Conservation (phyloP, 1,140 invertebrate species). For the Piezodorus guildinii region DNA sequence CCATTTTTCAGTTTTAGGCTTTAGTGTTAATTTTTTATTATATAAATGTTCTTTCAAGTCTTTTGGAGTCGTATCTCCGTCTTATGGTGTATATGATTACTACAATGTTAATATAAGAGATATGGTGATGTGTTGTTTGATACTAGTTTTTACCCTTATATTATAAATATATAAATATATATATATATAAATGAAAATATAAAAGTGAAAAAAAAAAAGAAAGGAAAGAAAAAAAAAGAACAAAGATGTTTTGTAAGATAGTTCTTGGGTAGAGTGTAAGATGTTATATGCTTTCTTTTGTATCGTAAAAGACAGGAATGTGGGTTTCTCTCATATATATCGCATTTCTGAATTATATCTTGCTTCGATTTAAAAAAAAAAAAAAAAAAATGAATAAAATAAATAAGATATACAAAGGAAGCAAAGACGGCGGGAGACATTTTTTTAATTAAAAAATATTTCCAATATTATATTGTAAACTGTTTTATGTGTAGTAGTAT, state of each 20-base stretch:
- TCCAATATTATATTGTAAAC: constrained; percentile 11
- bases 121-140: constrained; percentile 18
- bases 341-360: not conserved
- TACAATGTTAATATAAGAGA: constrained; percentile 14
- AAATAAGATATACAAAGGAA: not conserved
- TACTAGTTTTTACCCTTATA: too few relatives aligned
- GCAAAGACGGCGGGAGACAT: not conserved
- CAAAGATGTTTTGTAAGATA: constrained; percentile 12
- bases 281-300: constrained; percentile 13
- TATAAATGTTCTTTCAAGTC: constrained; percentile 1
- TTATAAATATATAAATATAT: not conserved
- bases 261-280: not conserved
- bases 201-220: not conserved
- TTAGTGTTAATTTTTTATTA: constrained; percentile 16
- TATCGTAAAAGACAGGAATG: not conserved
- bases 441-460: constrained; percentile 13
- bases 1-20: constrained; percentile 11
- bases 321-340: too few relatives aligned
- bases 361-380: not conserved
- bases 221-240: not conserved
- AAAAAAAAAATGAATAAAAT: too few relatives aligned
- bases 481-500: constrained; percentile 20
- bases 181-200: not conserved
- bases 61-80: not conserved
- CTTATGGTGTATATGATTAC: constrained; percentile 11